Evolutionary conservation across 2,113 vertebrate species (phyloP).

Genomic region (Lucifuga dentata): DNA sequence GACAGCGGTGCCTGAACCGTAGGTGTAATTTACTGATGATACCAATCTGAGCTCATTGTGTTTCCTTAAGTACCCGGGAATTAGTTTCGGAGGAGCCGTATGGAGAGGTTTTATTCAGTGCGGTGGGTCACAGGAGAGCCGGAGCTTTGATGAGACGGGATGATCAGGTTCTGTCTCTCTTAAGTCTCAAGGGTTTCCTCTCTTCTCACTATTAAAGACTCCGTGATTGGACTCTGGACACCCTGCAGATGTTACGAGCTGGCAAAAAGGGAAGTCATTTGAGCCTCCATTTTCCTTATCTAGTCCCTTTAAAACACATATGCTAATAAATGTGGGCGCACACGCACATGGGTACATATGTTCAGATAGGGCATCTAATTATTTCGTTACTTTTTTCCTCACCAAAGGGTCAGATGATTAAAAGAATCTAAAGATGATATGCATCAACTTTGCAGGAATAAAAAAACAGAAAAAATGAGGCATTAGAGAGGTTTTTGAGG

Average conservation of each 20-base stretch:
- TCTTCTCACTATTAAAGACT: conserved; percentile 61
- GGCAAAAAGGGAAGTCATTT: conserved; percentile 40
- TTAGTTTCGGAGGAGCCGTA: conserved; percentile 59
- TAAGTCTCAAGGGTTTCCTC: conserved; percentile 72
- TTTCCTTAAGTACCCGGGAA: conserved; percentile 71
- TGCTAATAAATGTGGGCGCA: conserved; percentile 26
- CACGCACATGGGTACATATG: conserved; percentile 27
- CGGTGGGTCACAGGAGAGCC: conserved; percentile 69
- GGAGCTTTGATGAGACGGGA: conserved; percentile 73
- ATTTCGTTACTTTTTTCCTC: background rate
- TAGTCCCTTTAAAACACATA: conserved; percentile 14
- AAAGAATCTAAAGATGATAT: conserved; percentile 42
- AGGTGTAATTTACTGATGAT: conserved; percentile 77
- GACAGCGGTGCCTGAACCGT: conserved; percentile 40
- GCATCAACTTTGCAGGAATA: conserved; percentile 23
- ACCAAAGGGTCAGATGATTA: conserved; percentile 45
- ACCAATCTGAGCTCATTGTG: conserved; percentile 74
- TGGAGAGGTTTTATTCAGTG: conserved; percentile 52
- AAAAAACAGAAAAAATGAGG: conserved; percentile 18
- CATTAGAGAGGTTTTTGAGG: conserved; percentile 17
- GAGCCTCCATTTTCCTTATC: conserved; percentile 3
- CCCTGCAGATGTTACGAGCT: conserved; percentile 72
- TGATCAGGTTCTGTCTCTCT: conserved; percentile 75
- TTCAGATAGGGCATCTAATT: conserved; percentile 30
- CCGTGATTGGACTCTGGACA: conserved; percentile 78